phyloP scores from a whole-genome alignment of 2,797 vertebrate species.

The Microctenopoma stevenorrisi region DNA sequence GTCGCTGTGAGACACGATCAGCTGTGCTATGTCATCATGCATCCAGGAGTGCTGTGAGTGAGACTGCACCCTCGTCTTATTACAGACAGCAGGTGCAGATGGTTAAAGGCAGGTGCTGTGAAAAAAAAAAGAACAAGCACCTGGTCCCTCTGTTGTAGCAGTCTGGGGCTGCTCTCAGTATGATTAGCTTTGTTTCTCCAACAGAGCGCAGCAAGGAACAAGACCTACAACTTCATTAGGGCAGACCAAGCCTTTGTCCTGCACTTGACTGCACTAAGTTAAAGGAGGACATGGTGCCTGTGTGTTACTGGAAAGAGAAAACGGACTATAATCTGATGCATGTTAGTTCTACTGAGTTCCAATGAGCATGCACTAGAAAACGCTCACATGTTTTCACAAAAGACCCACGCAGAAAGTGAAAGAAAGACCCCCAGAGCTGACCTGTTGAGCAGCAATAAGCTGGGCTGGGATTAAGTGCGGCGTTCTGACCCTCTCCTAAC shows the following conservation, averaged over 20 bases:
- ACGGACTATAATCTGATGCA: constrained; percentile 47
- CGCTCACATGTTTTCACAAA: constrained; percentile 33
- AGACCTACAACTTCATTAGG: constrained; percentile 81
- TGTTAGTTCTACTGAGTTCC: constrained; percentile 1
- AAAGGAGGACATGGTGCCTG: constrained; percentile 26
- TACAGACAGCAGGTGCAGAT: constrained; percentile 81
- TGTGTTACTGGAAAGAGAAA: background rate
- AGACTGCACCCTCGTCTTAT: constrained; percentile 62
- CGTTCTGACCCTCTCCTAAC: constrained; percentile 20
- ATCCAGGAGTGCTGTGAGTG: constrained; percentile 50
- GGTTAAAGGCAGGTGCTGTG: constrained; percentile 78
- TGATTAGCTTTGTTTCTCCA: constrained; percentile 83
- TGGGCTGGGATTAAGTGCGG: constrained; percentile 52
- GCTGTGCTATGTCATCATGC: constrained; percentile 31
- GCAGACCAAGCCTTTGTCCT: constrained; percentile 60
- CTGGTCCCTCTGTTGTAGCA: constrained; percentile 77
- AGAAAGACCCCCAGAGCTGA: constrained; percentile 45
- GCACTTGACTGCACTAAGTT: constrained; percentile 70
- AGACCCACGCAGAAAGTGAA: constrained; percentile 4
- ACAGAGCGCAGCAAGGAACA: constrained; percentile 74
- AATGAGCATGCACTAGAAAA: constrained; percentile 14
- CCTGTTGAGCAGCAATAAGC: constrained; percentile 52
- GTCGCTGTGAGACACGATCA: constrained; percentile 36
- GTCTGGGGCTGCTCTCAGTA: constrained; percentile 69
- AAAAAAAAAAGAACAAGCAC: constrained; percentile 66